A percentile compares a stretch with the other conserved stretches of the same genome.
Conservation (phyloP, 2,888 invertebrate species). For the Cryptus armator region DNA sequence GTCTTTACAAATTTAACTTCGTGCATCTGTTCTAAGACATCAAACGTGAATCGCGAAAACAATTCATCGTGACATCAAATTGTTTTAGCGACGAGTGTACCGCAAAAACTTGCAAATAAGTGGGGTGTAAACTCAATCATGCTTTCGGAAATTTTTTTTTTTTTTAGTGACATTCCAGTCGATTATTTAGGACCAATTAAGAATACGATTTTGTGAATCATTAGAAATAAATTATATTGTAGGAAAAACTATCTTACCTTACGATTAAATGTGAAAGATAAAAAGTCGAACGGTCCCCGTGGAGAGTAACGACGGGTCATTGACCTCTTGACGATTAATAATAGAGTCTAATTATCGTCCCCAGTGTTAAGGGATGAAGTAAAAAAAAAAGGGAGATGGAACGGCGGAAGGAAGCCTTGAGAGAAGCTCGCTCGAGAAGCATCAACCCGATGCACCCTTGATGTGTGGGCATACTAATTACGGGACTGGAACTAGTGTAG, state of each 20-base stretch:
- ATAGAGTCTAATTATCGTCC: constrained; percentile 81
- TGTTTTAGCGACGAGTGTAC: no score
- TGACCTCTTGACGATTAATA: constrained; percentile 80
- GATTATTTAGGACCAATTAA: background rate
- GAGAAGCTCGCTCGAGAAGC: constrained; percentile 44
- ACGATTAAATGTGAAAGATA: constrained; percentile 1
- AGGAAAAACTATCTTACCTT: background rate
- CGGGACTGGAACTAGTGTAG: constrained; percentile 66
- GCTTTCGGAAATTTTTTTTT: background rate
- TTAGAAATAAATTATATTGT: background rate
- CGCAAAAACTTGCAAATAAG: background rate
- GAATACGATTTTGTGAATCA: background rate
- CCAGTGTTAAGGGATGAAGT: constrained; percentile 72
- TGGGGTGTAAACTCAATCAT: background rate
- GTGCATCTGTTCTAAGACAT: no score
- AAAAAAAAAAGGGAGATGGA: constrained; percentile 63
- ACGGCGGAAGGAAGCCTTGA: constrained; percentile 58
- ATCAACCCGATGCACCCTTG: constrained; percentile 53
- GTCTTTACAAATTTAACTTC: background rate
- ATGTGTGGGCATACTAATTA: constrained; percentile 72
- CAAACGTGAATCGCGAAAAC: no score
- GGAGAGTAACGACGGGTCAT: constrained; percentile 69
- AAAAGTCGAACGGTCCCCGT: background rate
- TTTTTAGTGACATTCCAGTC: background rate
- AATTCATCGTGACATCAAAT: no score